A percentile compares a stretch with the other conserved stretches of the same genome.
Conservation (phyloP, 1,140 invertebrate genomes). For the Bombus polaris region DNA sequence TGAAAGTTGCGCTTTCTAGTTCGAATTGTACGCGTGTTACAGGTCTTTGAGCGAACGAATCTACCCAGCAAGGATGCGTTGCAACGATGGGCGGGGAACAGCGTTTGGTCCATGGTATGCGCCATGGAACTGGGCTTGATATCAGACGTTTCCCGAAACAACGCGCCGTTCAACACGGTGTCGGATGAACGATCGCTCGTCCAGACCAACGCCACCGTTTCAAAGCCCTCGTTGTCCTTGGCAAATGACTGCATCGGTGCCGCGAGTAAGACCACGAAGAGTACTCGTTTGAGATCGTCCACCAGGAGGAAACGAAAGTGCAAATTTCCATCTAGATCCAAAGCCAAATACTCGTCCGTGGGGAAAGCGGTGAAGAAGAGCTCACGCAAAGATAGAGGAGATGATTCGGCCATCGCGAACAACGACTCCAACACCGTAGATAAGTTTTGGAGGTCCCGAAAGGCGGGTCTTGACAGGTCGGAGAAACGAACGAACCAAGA, state of each 20-base stretch:
- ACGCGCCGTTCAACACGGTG: background rate
- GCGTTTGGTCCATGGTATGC: conserved; percentile 60
- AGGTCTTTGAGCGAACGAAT: background rate
- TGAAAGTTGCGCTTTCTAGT: too few relatives aligned
- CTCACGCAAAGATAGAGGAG: background rate
- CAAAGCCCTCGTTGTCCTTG: background rate
- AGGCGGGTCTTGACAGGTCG: background rate
- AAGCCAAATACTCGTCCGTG: background rate
- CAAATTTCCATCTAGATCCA: background rate
- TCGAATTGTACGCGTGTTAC: background rate
- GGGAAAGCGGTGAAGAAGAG: background rate
- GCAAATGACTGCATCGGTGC: too few relatives aligned
- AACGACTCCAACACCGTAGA: background rate
- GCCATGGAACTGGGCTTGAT: conserved; percentile 63
- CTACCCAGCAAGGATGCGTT: background rate
- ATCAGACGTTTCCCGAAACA: background rate
- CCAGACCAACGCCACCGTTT: background rate
- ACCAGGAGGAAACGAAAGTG: background rate
- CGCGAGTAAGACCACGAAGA: background rate
- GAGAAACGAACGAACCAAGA: background rate
- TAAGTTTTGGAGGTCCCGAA: conserved; percentile 8
- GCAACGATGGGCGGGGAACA: conserved; percentile 37
- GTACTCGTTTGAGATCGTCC: background rate
- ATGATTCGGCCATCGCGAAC: background rate
- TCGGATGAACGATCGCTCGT: background rate